These are phyloP conservation scores for Sminthurinus signatus DNA, from an alignment of 1,140 invertebrate genomes.

Conservation along the genomic window DNA sequence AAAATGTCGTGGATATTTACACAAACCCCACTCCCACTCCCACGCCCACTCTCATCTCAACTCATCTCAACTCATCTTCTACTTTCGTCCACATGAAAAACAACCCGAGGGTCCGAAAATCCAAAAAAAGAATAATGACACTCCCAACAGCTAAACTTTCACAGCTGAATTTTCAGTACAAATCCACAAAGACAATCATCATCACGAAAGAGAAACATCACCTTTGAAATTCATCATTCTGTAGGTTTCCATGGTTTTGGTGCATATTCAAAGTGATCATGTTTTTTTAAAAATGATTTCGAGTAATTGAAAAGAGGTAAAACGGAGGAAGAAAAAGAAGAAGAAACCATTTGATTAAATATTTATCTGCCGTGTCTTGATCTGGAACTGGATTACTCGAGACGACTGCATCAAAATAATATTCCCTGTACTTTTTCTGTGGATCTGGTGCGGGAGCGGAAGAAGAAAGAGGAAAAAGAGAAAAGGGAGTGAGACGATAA, in stretches of 20 bases:
- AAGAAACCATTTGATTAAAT: constrained; percentile 1
- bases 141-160: not conserved
- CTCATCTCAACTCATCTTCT: not conserved
- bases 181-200: not conserved
- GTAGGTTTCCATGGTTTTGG: not conserved
- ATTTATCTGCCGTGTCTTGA: not conserved
- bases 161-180: no score
- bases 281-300: no score
- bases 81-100: not conserved
- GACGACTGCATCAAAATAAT: not conserved
- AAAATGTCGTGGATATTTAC: not conserved
- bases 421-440: not conserved
- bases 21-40: not conserved
- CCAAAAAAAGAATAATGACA: not conserved
- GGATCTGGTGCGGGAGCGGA: not conserved
- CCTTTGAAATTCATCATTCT: not conserved
- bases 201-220: not conserved
- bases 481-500: not conserved
- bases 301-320: no score
- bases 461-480: no score
- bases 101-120: no score
- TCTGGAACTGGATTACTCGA: not conserved
- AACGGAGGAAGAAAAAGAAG: no score
- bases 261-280: not conserved
- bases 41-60: not conserved